Percentiles rank a stretch among this genome's conserved stretches.
These are phyloP conservation scores for Pantherophis vulpinus DNA, from an alignment of 2,797 vertebrate genomes.

Conservation along the genomic window DNA sequence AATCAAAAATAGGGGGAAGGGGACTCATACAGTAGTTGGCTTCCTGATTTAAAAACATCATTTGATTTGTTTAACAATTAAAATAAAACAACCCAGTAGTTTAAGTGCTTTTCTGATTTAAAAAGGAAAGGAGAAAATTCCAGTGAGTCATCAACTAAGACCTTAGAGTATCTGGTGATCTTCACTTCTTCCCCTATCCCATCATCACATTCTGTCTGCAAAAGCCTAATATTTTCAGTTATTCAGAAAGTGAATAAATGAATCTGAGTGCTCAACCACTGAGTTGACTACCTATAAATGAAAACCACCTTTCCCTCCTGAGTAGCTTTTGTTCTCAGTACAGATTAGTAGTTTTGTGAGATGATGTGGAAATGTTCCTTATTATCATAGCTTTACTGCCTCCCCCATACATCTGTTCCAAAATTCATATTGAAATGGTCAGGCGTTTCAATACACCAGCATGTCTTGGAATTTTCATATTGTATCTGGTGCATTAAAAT, in stretches of 20 bases:
- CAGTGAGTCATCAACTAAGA: neutral
- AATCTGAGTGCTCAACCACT: constrained; percentile 12
- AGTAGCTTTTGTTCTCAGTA: constrained; percentile 68
- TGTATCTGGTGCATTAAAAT: constrained; percentile 74
- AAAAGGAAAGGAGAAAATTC: neutral
- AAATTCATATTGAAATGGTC: constrained; percentile 74
- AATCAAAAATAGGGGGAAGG: neutral
- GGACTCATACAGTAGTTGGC: neutral
- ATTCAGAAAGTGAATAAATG: neutral
- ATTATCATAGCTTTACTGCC: constrained; percentile 79
- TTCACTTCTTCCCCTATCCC: neutral
- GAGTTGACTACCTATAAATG: constrained; percentile 53
- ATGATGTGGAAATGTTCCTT: constrained; percentile 76
- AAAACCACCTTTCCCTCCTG: constrained; percentile 52
- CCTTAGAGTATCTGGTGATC: neutral
- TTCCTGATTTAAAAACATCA: neutral
- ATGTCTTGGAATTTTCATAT: constrained; percentile 76
- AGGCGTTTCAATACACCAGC: constrained; percentile 73
- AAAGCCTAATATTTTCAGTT: constrained; percentile 29
- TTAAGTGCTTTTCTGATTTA: neutral
- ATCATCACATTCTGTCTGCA: too few relatives aligned
- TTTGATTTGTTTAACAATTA: neutral
- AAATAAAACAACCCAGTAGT: neutral
- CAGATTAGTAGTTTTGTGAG: constrained; percentile 72
- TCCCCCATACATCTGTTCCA: constrained; percentile 77